Evolutionary conservation across 2,797 vertebrate genomes (phyloP), one percentile per base, ranked within the genome.

Genomic region (Phataginus tetradactyla): DNA sequence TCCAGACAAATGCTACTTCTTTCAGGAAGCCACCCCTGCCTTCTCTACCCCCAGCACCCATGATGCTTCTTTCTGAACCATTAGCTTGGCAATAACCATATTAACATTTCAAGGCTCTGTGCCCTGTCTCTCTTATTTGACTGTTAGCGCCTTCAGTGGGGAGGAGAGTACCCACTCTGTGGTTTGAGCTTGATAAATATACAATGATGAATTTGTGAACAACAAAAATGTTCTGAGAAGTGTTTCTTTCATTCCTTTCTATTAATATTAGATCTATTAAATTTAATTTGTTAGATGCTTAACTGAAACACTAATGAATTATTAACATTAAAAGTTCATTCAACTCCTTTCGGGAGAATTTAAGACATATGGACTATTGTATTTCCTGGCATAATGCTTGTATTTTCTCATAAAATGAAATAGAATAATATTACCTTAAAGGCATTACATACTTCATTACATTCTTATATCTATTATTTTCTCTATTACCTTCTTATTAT

Each of bases 381-480:
- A 42, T 91, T 88, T 97, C 85, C 95, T 84, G 69, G 21, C 25
- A 45, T 49, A 77, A 64, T 80, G 63, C 49, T 85, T 77, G 14
- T 42, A 37, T 92, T 91, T 96, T 90, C 49, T 93, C 75, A 75
- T 75, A 86, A 96, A 95, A 83, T 89, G 29, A 88, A 95, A 63
- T 66, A 71, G 59, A 71, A 69, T 74, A 90, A 69, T 72, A 85
- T 91, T 86, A 92, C 25, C 49, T 93, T 77, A 96, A 79, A 91
- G 66, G 95, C 94, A 80, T 84, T 57, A 69, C 63, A 68, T 69
- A 88, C 45, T 74, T 87, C 14, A 69, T 78, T n/a, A 75, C 12
- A 79, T 29, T 96, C 66, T 68, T 79, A 0, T 17, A 71, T 45
- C 32, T 53, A 55, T 69, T 79, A 27, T 89, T 93, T 57, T 71